These are phyloP conservation scores for Bombus ignitus DNA, from an alignment of 1,140 invertebrate genomes.

Conservation along the genomic window DNA sequence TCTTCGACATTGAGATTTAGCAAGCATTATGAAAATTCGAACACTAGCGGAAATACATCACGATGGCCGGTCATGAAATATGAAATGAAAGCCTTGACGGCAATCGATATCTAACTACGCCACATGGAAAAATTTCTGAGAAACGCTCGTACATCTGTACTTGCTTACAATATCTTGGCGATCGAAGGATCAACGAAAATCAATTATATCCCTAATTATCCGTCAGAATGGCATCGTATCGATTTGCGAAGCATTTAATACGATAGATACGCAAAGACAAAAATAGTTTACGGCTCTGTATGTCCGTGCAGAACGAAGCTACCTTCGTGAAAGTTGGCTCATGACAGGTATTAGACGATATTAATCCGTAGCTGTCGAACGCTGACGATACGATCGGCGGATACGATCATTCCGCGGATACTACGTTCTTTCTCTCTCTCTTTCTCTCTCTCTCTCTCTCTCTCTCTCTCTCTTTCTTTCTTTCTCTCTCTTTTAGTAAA, in stretches of 20 bases:
- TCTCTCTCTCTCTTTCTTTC: background rate
- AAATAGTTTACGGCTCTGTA: conserved; percentile 11
- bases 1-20: conserved; percentile 16
- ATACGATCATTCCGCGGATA: background rate
- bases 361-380: background rate
- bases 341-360: background rate
- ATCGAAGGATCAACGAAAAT: conserved; percentile 12
- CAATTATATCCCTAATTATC: conserved; percentile 29
- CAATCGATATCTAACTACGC: conserved; percentile 76
- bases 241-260: background rate
- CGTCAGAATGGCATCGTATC: background rate
- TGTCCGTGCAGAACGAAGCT: background rate
- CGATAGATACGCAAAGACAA: background rate
- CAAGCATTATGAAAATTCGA: conserved; percentile 14
- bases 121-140: conserved; percentile 68
- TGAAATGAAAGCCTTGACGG: conserved; percentile 74
- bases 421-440: background rate
- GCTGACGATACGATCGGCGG: background rate
- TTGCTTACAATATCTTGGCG: background rate
- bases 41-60: conserved; percentile 16
- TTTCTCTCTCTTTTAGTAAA: background rate
- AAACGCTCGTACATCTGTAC: conserved; percentile 13
- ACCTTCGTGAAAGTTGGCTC: conserved; percentile 18
- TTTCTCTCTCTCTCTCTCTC: background rate
- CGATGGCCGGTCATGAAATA: conserved; percentile 72